phyloP scores from a whole-genome alignment of 2,797 vertebrate genomes.

The Pseudochirops corinnae region DNA sequence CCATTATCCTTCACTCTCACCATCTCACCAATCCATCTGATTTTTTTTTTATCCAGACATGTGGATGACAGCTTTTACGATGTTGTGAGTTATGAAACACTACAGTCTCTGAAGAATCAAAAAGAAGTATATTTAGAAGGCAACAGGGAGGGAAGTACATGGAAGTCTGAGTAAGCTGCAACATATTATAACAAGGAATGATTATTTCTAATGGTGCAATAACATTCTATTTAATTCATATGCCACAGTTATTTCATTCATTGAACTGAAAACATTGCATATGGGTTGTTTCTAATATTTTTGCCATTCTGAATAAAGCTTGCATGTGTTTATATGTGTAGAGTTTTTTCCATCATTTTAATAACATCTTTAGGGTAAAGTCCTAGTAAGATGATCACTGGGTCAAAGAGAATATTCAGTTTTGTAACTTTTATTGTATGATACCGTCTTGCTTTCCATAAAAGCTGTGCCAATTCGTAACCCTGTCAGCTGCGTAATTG shows the following conservation, averaged over 20 bases:
- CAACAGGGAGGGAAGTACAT: not conserved
- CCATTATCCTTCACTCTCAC: not conserved
- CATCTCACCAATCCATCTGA: not conserved
- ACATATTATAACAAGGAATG: not conserved
- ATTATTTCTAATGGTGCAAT: not conserved
- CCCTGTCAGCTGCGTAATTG: not conserved
- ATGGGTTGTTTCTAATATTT: not conserved
- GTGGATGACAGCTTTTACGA: not conserved
- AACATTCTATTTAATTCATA: not conserved
- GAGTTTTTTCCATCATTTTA: not conserved
- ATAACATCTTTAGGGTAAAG: not conserved
- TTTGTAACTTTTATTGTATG: not conserved
- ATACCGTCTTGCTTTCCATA: not conserved
- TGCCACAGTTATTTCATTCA: not conserved
- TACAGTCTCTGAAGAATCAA: not conserved
- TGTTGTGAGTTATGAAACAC: not conserved
- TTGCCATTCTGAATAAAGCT: not conserved
- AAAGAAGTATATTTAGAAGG: not conserved
- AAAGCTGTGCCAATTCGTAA: not conserved
- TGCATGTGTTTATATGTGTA: not conserved
- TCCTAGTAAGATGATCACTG: not conserved
- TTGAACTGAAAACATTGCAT: not conserved
- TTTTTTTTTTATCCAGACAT: not conserved
- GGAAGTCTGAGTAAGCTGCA: not conserved
- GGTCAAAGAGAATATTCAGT: not conserved